Conservation (phyloP, 2,113 vertebrate species). For the Dipodomys spectabilis region DNA sequence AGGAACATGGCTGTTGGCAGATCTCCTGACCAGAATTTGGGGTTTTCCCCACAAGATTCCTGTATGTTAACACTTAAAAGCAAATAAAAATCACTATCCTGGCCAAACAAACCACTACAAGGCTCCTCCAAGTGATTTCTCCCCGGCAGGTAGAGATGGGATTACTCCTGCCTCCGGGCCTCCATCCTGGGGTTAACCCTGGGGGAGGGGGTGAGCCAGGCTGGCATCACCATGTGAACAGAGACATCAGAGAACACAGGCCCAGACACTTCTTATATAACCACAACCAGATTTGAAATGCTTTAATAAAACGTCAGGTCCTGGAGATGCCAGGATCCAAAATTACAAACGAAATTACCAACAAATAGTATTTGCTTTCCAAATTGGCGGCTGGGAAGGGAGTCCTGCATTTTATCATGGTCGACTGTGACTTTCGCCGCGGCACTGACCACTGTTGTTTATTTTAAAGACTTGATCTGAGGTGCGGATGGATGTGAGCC, state of each 20-base stretch:
- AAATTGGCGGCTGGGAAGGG: background rate
- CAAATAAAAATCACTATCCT: background rate
- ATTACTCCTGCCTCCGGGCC: background rate
- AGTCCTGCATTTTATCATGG: conserved; percentile 45
- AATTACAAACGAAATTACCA: conserved; percentile 29
- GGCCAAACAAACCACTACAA: background rate
- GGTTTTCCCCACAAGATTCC: background rate
- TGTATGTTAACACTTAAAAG: background rate
- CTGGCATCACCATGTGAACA: background rate
- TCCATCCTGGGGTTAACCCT: background rate
- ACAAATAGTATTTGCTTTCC: conserved; percentile 16
- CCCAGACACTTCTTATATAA: conserved; percentile 7
- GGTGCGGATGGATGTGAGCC: conserved; percentile 43
- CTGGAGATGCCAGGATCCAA: background rate
- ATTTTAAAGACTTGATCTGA: conserved; percentile 68
- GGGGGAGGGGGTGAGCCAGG: background rate
- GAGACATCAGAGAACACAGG: background rate
- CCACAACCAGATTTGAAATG: conserved; percentile 38
- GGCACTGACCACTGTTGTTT: conserved; percentile 57
- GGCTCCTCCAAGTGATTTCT: background rate
- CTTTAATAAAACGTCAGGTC: conserved; percentile 25
- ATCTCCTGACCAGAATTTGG: background rate
- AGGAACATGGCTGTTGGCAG: background rate
- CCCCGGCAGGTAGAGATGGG: background rate
- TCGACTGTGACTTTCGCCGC: conserved; percentile 46